phyloP scores from a whole-genome alignment of 2,888 invertebrate genomes.

The Harmothoe impar region DNA sequence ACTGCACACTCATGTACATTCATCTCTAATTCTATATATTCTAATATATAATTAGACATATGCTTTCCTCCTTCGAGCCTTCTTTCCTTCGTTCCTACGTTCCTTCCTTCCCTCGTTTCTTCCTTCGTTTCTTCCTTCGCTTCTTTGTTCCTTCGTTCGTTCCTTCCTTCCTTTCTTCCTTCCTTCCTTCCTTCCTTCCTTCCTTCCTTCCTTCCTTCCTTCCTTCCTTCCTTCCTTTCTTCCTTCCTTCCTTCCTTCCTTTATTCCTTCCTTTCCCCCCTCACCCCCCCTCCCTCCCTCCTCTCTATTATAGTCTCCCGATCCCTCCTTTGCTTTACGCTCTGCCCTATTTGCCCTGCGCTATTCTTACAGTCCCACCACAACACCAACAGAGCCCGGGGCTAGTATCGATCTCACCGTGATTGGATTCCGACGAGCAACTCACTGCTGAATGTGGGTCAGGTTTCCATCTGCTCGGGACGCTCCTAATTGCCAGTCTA shows the following conservation, averaged over 20 bases:
- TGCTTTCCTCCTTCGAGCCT: not conserved
- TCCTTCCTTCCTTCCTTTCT: not conserved
- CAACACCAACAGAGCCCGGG: not conserved
- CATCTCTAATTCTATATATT: too few species aligned
- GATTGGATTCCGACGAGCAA: slow-evolving; percentile 6
- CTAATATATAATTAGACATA: too few species aligned
- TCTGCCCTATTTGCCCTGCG: not conserved
- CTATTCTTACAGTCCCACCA: slow-evolving; percentile 16
- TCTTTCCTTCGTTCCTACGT: not conserved
- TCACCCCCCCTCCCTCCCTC: not conserved
- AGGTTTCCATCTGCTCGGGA: slow-evolving; percentile 13
- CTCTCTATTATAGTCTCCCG: not conserved
- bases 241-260: not conserved
- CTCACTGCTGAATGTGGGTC: slow-evolving; percentile 27
- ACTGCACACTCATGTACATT: too few species aligned
- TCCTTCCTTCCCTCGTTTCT: not conserved
- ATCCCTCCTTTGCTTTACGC: not conserved
- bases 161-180: not conserved
- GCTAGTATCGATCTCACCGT: slow-evolving; percentile 17
- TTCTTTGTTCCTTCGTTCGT: not conserved
- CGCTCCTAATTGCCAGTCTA: not conserved
- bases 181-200: slow-evolving; percentile 1
- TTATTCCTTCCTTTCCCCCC: not conserved
- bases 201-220: not conserved
- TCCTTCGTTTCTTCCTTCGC: not conserved